Evolutionary conservation across 2,888 invertebrate genomes (phyloP), one percentile per base, ranked within the genome.

Genomic region (Lepeophtheirus nordmannii): DNA sequence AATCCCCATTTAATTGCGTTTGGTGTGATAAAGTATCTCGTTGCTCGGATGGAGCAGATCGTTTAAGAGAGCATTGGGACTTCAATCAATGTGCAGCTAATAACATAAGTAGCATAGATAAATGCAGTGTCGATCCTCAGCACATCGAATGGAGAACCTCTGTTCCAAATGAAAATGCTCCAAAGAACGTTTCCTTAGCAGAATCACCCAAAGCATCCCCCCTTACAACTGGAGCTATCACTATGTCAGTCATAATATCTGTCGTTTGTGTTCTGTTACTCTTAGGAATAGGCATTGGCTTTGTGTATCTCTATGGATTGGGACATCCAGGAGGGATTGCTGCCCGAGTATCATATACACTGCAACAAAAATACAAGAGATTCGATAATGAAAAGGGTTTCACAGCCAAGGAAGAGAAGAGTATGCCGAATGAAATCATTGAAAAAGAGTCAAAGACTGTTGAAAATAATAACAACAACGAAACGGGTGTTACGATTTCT

Each of bases 41-140:
- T 17, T 65, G 65, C 58, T 57, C 57, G 1, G 65, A 65, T 38
- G 65, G 65, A 56, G 58, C 58, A 10, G 65, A 65, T 57, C 57
- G 65, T n/a, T 39, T 65, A 12, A 22, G 65, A n/a, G 57, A 65
- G 40, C 56, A 38, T 22, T 65, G 65, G 65, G 39, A 65, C 38
- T 22, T 23, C 10, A 58, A 65, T 20, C 38, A 65, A 8, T 65
- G 65, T 22, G 57, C 22, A 5, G n/a, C 23, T 20, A 17, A 10
- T n/a, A 65, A 65, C 56, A 38, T 58, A n/a, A 58, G 57, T 11
- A 65, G 30, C 38, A 10, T 38, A n/a, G 56, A 17, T 12, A 14
- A 46, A 22, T 46, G 57, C 53, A 56, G 8, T 17, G 9, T 20
- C 17, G 62, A 62, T 10, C 37, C n/a, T 14, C 23, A 22, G 10